Percentiles rank a stretch among this genome's conserved stretches.
Conservation (phyloP, 2,888 invertebrate genomes). For the Margaritifera margaritifera region DNA sequence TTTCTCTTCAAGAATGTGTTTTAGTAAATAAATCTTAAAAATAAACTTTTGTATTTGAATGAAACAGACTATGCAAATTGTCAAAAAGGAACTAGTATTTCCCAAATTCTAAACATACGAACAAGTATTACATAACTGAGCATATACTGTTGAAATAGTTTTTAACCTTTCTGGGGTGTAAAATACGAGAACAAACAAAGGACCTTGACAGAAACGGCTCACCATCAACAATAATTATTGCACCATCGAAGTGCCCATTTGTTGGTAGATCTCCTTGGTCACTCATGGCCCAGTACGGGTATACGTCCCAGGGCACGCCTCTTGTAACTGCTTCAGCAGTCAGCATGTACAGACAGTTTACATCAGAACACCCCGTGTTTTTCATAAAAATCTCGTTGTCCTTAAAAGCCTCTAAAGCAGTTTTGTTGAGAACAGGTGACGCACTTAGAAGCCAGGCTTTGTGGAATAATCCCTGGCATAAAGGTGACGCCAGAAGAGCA, state of each 20-base stretch:
- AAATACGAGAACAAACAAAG: too few species aligned
- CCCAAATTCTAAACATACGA: too few species aligned
- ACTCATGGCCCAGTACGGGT: constrained; percentile 34
- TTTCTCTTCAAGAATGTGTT: too few species aligned
- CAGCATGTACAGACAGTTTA: constrained; percentile 23
- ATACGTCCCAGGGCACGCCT: constrained; percentile 31
- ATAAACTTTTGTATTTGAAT: too few species aligned
- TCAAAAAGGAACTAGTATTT: too few species aligned
- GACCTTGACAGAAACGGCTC: neutral
- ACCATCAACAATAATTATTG: constrained; percentile 34
- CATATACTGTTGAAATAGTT: too few species aligned
- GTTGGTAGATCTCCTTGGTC: constrained; percentile 23
- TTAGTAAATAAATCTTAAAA: too few species aligned
- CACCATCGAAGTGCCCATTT: constrained; percentile 25
- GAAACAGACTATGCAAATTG: too few species aligned
- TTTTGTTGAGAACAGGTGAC: constrained; percentile 54
- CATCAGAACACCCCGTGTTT: constrained; percentile 23
- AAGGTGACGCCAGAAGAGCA: constrained; percentile 79
- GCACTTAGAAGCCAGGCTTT: constrained; percentile 74
- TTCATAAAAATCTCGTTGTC: constrained; percentile 54
- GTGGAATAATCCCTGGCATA: constrained; percentile 79
- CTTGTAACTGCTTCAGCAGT: constrained; percentile 11
- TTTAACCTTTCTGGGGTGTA: too few species aligned
- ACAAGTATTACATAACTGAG: too few species aligned
- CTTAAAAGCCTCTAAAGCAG: constrained; percentile 42